These are phyloP conservation scores for Eurystomus gularis DNA, from an alignment of 2,113 vertebrate genomes.

Conservation along the genomic window DNA sequence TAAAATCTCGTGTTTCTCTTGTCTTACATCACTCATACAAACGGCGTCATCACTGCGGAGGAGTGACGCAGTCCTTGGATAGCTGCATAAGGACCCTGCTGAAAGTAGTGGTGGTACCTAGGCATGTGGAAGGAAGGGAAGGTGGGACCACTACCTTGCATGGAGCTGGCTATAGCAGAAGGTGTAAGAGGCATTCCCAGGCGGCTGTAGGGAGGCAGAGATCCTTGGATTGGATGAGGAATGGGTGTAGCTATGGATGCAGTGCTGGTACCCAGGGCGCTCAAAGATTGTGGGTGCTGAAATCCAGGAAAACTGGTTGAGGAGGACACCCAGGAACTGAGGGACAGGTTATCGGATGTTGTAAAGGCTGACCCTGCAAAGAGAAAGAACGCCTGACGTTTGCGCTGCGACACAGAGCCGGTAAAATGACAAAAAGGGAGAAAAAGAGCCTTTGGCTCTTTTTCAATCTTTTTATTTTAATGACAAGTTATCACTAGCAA, in stretches of 20 bases:
- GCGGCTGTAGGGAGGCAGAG: constrained; percentile 90
- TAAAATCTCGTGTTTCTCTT: neutral
- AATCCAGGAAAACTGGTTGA: constrained; percentile 92
- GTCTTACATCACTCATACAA: constrained; percentile 85
- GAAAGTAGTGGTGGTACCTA: constrained; percentile 97
- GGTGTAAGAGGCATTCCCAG: constrained; percentile 92
- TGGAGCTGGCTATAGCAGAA: constrained; percentile 86
- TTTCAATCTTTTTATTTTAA: no score
- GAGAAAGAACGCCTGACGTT: neutral
- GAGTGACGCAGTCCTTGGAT: constrained; percentile 98
- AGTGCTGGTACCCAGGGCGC: constrained; percentile 84
- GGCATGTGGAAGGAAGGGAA: constrained; percentile 99
- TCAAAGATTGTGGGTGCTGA: constrained; percentile 92
- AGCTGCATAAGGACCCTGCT: constrained; percentile 97
- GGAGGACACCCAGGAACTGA: constrained; percentile 95
- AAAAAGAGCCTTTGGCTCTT: neutral
- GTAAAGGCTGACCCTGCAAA: constrained; percentile 91
- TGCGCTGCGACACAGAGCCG: neutral
- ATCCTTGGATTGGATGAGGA: constrained; percentile 93
- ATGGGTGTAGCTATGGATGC: constrained; percentile 85
- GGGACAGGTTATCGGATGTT: constrained; percentile 92
- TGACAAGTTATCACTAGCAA: neutral
- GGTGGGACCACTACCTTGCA: constrained; percentile 91
- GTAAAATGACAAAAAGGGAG: neutral
- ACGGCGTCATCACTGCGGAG: constrained; percentile 96